phyloP scores from a whole-genome alignment of 2,113 vertebrate species.

The Proterorhinus semilunaris region DNA sequence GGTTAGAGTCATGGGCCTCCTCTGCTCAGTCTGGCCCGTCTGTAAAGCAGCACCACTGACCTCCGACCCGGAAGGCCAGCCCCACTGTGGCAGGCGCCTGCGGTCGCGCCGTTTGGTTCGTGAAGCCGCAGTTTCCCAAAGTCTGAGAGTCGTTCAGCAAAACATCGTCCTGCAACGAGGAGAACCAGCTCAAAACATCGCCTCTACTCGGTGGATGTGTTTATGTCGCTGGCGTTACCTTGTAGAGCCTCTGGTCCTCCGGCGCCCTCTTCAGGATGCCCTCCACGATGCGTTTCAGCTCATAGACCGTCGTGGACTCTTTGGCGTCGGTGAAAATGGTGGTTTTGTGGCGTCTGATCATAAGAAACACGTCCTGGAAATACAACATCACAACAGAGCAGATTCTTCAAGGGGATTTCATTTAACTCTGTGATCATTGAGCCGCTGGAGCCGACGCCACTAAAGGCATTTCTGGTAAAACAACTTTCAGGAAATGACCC shows the following conservation, averaged over 20 bases:
- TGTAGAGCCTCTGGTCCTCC: constrained; percentile 88
- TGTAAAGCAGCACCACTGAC: constrained; percentile 56
- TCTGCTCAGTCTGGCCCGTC: neutral
- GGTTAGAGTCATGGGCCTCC: neutral
- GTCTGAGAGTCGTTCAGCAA: constrained; percentile 85
- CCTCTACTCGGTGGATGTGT: too few relatives aligned
- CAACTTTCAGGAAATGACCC: neutral
- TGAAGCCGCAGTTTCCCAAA: constrained; percentile 89
- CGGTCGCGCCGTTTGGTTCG: constrained; percentile 88
- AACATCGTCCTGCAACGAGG: constrained; percentile 81
- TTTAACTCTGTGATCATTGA: too few relatives aligned
- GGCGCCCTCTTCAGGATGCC: constrained; percentile 88
- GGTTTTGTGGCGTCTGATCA: constrained; percentile 89
- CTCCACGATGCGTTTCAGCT: constrained; percentile 89
- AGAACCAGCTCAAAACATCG: too few relatives aligned
- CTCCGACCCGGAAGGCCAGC: constrained; percentile 83
- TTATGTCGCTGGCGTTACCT: constrained; percentile 70
- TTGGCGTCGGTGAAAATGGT: constrained; percentile 93
- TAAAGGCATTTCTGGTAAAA: neutral
- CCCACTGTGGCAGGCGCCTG: constrained; percentile 89
- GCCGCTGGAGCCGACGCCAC: neutral
- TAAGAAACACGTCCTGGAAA: constrained; percentile 87
- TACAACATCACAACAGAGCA: too few relatives aligned
- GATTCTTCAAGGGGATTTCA: too few relatives aligned
- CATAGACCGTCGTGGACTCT: constrained; percentile 88